Base-by-base conservation (phyloP, 2,113 vertebrate species). In the Podilymbus podiceps region DNA sequence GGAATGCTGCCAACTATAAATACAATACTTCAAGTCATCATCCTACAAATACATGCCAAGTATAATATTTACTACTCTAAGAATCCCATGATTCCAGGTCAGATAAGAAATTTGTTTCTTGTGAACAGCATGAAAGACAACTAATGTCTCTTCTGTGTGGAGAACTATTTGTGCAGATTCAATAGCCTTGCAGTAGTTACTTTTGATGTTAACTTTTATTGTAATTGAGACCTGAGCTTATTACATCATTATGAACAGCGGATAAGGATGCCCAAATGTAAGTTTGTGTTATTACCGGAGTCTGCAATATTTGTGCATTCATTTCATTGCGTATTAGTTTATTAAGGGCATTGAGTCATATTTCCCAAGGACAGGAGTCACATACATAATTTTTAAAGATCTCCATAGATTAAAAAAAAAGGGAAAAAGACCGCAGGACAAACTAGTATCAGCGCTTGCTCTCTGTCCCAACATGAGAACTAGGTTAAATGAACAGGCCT, bases 81-180 rank as follows among this genome's bases (percentile, higher is more conserved):
- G 47, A 62, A 46, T 84, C 50, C 52, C 7, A 15, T 90, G 83
- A 88, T 89, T 92, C 19, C 24, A 63, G 17, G 35, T 67, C 53
- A 64, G 72, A 84, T 78, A 82, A 89, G 38, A 90, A 73, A 30
- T 49, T 55, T 77, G 12, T 83, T 88, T 80, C 11, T 80, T 91
- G 20, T 44, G 25, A 87, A 46, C 24, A 75, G 13, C 49, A 35
- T 50, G 44, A 75, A 92, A 80, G 44, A 44, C 58, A 97, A 38
- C 40, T 80, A 67, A 52, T 78, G 17, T 71, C 42, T 40, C 63
- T 92, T 96, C 30, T 23, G 64, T 90, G 83, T 84, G 93, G 78
- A 95, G 86, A 95, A 58, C 83, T 90, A 71, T 80, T 96, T 75
- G 88, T 95, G 74, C 38, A 77, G 84, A 69, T 91, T 90, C 52